These are phyloP conservation scores for Monodelphis domestica DNA, from an alignment of 2,797 vertebrate genomes.

Conservation along the genomic window DNA sequence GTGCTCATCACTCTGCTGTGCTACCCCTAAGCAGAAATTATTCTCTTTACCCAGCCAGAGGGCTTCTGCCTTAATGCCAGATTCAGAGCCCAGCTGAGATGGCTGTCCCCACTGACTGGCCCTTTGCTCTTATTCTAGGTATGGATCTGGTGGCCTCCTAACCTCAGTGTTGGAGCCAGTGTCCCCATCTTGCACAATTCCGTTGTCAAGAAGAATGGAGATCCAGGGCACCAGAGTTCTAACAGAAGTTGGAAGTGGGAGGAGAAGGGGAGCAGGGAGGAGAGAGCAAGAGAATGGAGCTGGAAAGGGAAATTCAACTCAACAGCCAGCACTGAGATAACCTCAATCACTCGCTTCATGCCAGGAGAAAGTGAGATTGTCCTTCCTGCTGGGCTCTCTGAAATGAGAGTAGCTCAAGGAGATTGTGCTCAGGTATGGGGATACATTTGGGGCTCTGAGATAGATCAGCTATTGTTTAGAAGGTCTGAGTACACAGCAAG, in stretches of 20 bases:
- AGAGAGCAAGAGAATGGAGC: background rate
- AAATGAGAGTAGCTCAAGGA: background rate
- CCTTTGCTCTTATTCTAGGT: background rate
- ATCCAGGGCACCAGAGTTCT: slow-evolving; percentile 26
- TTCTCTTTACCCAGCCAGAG: background rate
- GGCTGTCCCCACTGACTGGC: background rate
- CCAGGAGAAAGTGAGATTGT: slow-evolving; percentile 44
- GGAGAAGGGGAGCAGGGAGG: background rate
- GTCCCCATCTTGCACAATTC: background rate
- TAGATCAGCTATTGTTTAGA: slow-evolving; percentile 66
- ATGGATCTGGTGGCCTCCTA: background rate
- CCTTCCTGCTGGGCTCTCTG: background rate
- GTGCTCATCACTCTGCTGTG: background rate
- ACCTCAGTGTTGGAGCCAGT: background rate
- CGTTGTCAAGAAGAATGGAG: background rate
- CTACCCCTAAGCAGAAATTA: background rate
- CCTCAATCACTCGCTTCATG: background rate
- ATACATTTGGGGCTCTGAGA: slow-evolving; percentile 59
- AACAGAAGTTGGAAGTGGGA: background rate
- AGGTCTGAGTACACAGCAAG: slow-evolving; percentile 43
- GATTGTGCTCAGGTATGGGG: slow-evolving; percentile 56
- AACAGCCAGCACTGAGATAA: background rate
- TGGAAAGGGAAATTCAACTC: background rate
- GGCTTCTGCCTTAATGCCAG: background rate
- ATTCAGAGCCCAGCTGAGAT: background rate